These are phyloP conservation scores for Forficula auricularia DNA, from an alignment of 1,140 invertebrate genomes.

Conservation along the genomic window DNA sequence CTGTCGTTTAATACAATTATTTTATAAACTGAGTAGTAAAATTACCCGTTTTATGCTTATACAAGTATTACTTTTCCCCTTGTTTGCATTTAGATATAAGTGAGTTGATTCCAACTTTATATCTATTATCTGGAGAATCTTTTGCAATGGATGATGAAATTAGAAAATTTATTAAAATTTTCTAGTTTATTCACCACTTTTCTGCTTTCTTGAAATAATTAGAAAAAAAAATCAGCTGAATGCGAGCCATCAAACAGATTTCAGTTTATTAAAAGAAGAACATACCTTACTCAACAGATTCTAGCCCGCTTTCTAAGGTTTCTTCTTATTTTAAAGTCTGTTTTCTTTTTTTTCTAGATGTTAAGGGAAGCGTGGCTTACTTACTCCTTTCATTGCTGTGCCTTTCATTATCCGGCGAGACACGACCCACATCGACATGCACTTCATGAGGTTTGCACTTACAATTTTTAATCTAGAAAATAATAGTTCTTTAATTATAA, in stretches of 20 bases:
- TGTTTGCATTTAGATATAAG: too few relatives aligned
- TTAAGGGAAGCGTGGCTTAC: conserved; percentile 34
- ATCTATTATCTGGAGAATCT: too few relatives aligned
- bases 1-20: too few relatives aligned
- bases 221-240: not conserved
- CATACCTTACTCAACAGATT: not conserved
- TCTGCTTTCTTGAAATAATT: not conserved
- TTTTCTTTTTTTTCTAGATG: conserved; percentile 24
- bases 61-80: too few relatives aligned
- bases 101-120: too few relatives aligned
- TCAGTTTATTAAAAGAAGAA: not conserved
- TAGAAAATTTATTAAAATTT: too few relatives aligned
- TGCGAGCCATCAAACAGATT: not conserved
- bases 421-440: conserved; percentile 28
- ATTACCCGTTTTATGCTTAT: too few relatives aligned
- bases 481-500: too few relatives aligned
- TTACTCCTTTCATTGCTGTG: conserved; percentile 43
- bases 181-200: not conserved
- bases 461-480: too few relatives aligned
- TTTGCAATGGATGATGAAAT: too few relatives aligned
- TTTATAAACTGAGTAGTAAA: too few relatives aligned
- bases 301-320: not conserved
- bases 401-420: conserved; percentile 34
- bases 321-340: not conserved
- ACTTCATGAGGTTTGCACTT: conserved; percentile 19